Percentiles rank a stretch among this genome's conserved stretches.
phyloP scores from a whole-genome alignment of 2,888 invertebrate genomes.

The Agonopterix subpropinquella region DNA sequence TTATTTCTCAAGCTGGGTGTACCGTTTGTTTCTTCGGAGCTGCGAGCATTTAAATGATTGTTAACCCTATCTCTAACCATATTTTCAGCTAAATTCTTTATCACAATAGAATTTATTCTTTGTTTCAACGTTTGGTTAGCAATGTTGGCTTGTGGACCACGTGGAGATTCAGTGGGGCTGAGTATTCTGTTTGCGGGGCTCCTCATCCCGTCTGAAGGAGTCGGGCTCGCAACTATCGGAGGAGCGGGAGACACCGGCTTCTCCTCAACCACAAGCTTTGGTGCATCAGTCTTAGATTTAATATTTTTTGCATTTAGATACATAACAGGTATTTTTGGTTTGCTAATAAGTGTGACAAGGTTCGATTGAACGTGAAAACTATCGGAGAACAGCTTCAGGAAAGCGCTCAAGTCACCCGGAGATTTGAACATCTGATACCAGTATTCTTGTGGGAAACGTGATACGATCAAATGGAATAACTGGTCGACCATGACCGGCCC shows the following conservation, averaged over 20 bases:
- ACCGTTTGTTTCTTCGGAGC: conserved; percentile 59
- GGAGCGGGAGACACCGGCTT: conserved; percentile 51
- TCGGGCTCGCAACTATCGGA: conserved; percentile 55
- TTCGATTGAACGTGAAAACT: conserved; percentile 95
- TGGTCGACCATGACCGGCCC: conserved; percentile 92
- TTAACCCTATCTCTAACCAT: conserved; percentile 74
- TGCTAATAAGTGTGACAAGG: conserved; percentile 88
- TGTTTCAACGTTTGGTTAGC: conserved; percentile 90
- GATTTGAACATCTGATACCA: conserved; percentile 94
- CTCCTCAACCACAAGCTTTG: conserved; percentile 64
- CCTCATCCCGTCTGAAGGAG: conserved; percentile 61
- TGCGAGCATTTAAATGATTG: conserved; percentile 63
- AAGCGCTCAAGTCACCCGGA: conserved; percentile 91
- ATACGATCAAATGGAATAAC: conserved; percentile 86
- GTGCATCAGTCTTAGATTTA: conserved; percentile 68
- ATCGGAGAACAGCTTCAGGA: conserved; percentile 94
- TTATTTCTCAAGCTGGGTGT: conserved; percentile 57
- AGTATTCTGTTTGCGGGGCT: conserved; percentile 69
- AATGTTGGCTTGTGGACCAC: conserved; percentile 64
- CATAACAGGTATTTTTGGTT: conserved; percentile 81
- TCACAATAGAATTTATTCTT: conserved; percentile 89
- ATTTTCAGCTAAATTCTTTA: conserved; percentile 93
- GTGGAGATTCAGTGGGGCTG: conserved; percentile 70
- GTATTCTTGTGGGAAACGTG: conserved; percentile 84
- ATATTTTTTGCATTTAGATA: conserved; percentile 70